Conservation (phyloP, 2,888 invertebrate genomes). For the Notodonta ziczac region DNA sequence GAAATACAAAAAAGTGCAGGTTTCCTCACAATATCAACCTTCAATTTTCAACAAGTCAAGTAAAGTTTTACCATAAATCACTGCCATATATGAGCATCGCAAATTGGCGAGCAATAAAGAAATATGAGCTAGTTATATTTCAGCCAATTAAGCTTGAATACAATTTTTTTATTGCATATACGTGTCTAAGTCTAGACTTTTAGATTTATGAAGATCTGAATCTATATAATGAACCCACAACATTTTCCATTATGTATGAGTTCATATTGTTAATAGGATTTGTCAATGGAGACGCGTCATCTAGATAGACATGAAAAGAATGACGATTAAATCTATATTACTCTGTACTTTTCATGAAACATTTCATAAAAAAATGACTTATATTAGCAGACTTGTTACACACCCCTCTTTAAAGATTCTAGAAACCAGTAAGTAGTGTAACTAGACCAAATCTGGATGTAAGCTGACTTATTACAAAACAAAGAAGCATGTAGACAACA, state of each 20-base stretch:
- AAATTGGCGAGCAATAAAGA: not conserved
- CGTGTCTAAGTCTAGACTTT: not conserved
- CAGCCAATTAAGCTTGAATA: not conserved
- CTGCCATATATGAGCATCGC: not conserved
- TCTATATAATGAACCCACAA: not conserved
- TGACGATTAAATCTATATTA: too few species aligned
- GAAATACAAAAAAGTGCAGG: too few species aligned
- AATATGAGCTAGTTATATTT: not conserved
- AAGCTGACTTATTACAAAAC: not conserved
- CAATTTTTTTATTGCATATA: not conserved
- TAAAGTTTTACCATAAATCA: not conserved
- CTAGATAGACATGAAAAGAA: too few species aligned
- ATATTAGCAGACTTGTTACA: too few species aligned
- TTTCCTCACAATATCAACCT: too few species aligned
- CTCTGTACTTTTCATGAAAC: too few species aligned
- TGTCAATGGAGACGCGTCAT: too few species aligned
- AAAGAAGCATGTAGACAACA: not conserved
- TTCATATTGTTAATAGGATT: too few species aligned
- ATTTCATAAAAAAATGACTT: too few species aligned
- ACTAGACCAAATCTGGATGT: not conserved
- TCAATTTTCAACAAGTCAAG: not conserved
- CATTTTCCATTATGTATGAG: not conserved
- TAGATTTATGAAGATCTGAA: slow-evolving; percentile 1
- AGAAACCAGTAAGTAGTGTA: too few species aligned
- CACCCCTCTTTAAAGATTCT: too few species aligned